Percentiles rank a stretch among this genome's conserved stretches.
Evolutionary conservation across 1,140 invertebrate species (phyloP).

Genomic region (Ceratosolen fusciceps): DNA sequence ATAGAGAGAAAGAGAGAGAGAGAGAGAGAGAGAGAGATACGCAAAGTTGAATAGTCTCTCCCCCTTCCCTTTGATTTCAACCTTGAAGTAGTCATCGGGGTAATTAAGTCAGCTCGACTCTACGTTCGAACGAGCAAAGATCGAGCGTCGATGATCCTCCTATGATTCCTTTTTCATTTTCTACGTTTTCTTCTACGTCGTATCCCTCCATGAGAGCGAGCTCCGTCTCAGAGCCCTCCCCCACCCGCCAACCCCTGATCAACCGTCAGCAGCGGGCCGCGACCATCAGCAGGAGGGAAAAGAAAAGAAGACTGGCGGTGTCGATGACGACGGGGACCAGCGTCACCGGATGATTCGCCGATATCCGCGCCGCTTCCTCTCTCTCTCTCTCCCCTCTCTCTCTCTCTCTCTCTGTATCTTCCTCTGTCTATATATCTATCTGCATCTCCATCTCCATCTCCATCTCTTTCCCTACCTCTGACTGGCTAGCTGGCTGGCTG

Average conservation of each 20-base stretch:
- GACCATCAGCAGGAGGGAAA: not conserved
- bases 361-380: conserved; percentile 42
- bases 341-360: conserved; percentile 40
- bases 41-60: not conserved
- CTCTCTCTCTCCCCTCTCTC: too few species aligned
- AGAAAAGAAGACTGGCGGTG: not conserved
- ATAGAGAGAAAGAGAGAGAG: not conserved
- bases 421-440: too few species aligned
- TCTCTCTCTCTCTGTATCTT: too few species aligned
- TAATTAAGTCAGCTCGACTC: conserved; percentile 54
- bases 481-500: too few species aligned
- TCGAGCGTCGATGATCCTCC: conserved; percentile 26
- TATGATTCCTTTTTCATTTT: conserved; percentile 10
- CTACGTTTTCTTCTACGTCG: not conserved
- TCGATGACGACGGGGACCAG: conserved; percentile 2
- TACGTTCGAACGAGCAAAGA: not conserved
- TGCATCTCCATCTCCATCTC: too few species aligned
- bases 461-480: conserved; percentile 25
- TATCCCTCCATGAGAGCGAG: not conserved
- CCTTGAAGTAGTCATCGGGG: conserved; percentile 52
- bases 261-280: not conserved
- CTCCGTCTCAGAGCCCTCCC: not conserved
- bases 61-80: conserved; percentile 34
- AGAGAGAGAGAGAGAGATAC: not conserved
- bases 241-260: not conserved